Evolutionary conservation across 2,797 vertebrate species (phyloP), one percentile per base, ranked within the genome.

Genomic region (Moxostoma hubbsi): DNA sequence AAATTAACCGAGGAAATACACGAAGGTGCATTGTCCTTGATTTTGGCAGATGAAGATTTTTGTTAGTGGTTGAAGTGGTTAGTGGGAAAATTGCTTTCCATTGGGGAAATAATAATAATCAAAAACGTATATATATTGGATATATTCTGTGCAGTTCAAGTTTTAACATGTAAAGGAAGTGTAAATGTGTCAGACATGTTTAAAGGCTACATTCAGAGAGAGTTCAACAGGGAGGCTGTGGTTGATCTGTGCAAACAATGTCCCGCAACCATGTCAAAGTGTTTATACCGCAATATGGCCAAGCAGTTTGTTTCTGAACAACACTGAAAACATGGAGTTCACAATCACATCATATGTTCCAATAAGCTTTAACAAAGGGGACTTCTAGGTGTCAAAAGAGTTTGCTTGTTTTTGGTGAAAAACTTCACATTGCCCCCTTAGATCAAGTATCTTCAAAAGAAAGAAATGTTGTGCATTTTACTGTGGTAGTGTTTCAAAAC

Each of bases 311-410:
- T 64, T 64, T 64, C 43, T 64, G 47, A 51, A 51, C 47, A 51
- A 51, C 47, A 2, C 36, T 15, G 36, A 36, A 36, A 5, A 36
- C 36, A 3, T 36, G 36, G 36, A 36, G 55, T 59, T 49, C 63
- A 78, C 76, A 63, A 87, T 87, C 80, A 83, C 18, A 90, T 90
- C 85, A 84, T 82, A 86, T 70, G 87, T 88, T 86, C 87, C 79
- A 87, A 86, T 89, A 83, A 88, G 77, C 88, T 83, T 79, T 81
- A 1, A 62, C 47, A 79, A 45, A 75, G 53, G 46, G 53, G 15
- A 51, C 51, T 65, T 63, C 73, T 58, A 45, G 24, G 6, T 45
- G 7, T 11, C 12, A 13, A 49, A 59, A 16, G 0, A 15, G 9
- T 49, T n/a, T 6, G 6, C n/a, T 36, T 36, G 36, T 36, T 36